Evolutionary conservation across 2,113 vertebrate genomes (phyloP).

Genomic region (Elgaria multicarinata): DNA sequence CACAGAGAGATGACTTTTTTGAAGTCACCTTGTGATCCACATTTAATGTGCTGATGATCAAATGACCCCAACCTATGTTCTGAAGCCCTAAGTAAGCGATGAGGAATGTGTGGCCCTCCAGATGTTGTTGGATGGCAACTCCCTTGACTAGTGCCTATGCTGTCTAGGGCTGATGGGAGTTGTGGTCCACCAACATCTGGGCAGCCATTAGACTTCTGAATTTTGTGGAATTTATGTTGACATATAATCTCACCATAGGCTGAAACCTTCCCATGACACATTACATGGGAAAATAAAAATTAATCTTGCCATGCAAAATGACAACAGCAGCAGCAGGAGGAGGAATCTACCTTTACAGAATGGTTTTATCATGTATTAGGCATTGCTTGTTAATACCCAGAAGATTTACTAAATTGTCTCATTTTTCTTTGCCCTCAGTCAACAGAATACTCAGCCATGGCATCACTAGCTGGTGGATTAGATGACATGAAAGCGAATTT

Average conservation of each 20-base stretch:
- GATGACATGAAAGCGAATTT: conserved; percentile 98
- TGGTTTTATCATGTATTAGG: conserved; percentile 15
- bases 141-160: not conserved
- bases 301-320: not conserved
- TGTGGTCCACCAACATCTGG: not conserved
- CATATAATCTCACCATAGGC: not conserved
- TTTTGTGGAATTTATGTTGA: not conserved
- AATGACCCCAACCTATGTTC: not conserved
- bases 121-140: not conserved
- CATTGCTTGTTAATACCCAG: not conserved
- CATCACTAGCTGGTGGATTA: conserved; percentile 92
- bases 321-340: not conserved
- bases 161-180: not conserved
- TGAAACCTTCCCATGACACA: not conserved
- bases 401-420: conserved; percentile 51
- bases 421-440: conserved; percentile 80
- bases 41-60: not conserved
- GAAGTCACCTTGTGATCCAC: not conserved
- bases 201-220: not conserved
- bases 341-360: not conserved
- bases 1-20: not conserved
- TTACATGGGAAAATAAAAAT: not conserved
- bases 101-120: too few species aligned
- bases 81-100: not conserved
- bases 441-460: conserved; percentile 95